Evolutionary conservation across 2,797 vertebrate species (phyloP).

Genomic region (Trematomus bernacchii): DNA sequence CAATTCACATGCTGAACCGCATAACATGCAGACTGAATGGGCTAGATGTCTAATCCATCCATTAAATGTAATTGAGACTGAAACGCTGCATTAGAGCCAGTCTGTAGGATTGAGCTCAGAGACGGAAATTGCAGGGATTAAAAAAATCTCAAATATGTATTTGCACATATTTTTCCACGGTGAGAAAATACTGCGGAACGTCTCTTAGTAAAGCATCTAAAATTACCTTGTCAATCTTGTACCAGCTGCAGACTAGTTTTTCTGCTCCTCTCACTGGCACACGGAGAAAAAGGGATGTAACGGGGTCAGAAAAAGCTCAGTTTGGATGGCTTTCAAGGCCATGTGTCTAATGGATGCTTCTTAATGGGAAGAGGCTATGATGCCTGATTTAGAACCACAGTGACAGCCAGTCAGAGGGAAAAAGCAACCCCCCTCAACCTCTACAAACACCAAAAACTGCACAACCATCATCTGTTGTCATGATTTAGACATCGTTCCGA

Average conservation of each 20-base stretch:
- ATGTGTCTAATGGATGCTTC: slow-evolving; percentile 77
- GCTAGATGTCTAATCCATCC: slow-evolving; percentile 74
- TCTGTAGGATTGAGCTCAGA: slow-evolving; percentile 69
- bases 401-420: slow-evolving; percentile 75
- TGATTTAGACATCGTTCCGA: slow-evolving; percentile 58
- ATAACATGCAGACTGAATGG: slow-evolving; percentile 66
- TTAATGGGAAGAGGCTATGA: slow-evolving; percentile 79
- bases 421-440: slow-evolving; percentile 32
- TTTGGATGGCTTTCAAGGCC: slow-evolving; percentile 72
- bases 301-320: slow-evolving; percentile 72
- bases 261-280: slow-evolving; percentile 55
- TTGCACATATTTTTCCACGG: slow-evolving; percentile 49
- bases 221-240: slow-evolving; percentile 77
- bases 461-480: slow-evolving; percentile 70
- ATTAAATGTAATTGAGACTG: slow-evolving; percentile 77
- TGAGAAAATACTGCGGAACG: slow-evolving; percentile 57
- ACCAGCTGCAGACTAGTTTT: slow-evolving; percentile 59
- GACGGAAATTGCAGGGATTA: slow-evolving; percentile 76
- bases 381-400: slow-evolving; percentile 72
- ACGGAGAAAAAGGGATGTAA: slow-evolving; percentile 58
- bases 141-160: slow-evolving; percentile 68
- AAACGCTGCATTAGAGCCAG: slow-evolving; percentile 72
- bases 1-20: slow-evolving; percentile 64
- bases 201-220: slow-evolving; percentile 64
- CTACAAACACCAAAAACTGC: slow-evolving; percentile 62